These are phyloP conservation scores for Leucoptera coffeella DNA, from an alignment of 2,888 invertebrate species.

Conservation along the genomic window DNA sequence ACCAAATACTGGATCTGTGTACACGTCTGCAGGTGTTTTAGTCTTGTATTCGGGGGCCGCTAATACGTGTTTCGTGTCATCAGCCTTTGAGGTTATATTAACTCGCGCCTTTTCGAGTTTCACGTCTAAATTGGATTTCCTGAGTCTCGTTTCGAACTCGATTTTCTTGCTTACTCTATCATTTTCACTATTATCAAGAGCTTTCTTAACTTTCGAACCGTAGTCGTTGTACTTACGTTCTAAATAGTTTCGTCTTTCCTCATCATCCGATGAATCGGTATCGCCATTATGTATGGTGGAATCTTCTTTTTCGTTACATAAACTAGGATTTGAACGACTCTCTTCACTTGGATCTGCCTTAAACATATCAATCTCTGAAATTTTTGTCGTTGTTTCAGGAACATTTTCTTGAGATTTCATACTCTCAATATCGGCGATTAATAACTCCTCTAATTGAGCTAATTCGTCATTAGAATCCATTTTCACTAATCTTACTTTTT, in stretches of 20 bases:
- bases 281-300: conserved; percentile 52
- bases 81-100: not conserved
- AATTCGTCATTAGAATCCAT: conserved; percentile 29
- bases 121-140: conserved; percentile 28
- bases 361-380: conserved; percentile 31
- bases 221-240: conserved; percentile 66
- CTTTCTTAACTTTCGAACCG: conserved; percentile 62
- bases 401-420: conserved; percentile 2
- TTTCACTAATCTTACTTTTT: conserved; percentile 3
- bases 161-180: conserved; percentile 22
- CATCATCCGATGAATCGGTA: conserved; percentile 77
- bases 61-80: conserved; percentile 12
- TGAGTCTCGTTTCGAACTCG: conserved; percentile 33
- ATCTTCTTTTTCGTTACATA: conserved; percentile 5
- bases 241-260: conserved; percentile 68
- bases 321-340: conserved; percentile 1
- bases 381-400: conserved; percentile 7
- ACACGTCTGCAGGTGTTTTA: conserved; percentile 35
- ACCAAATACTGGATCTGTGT: conserved; percentile 70
- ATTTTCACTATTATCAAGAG: conserved; percentile 37
- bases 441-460: conserved; percentile 32
- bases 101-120: conserved; percentile 13
- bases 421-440: conserved; percentile 27
- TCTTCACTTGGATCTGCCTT: conserved; percentile 8
- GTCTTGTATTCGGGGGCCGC: conserved; percentile 19